Evolutionary conservation across 2,888 invertebrate species (phyloP), one percentile per base, ranked within the genome.

Genomic region (Trachelus troglodyta): DNA sequence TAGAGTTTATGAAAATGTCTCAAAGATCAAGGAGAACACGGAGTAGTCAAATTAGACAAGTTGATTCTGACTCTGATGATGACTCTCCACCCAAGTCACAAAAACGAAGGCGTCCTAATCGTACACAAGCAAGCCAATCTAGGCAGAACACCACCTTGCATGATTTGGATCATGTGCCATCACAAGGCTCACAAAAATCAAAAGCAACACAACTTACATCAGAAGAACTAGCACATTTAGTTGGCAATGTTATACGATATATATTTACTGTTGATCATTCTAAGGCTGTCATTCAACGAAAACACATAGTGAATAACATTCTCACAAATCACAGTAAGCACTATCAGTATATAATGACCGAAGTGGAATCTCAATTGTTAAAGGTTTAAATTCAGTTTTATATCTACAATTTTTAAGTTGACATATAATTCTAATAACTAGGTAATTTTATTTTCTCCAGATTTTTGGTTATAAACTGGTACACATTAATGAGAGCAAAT

Each of bases 381-480:
- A n/a, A 23, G 40, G 69, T 75, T 69, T 69, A 40, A 37, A 77
- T 71, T 74, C 15, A 15, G 15, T 34, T 56, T 56, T 56, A 56
- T 56, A 37, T 23, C 40, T 75, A 76, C 73, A 30, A n/a, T 68
- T 11, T 35, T 40, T 77, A 12, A 71, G 74, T 31, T 73, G 34
- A 34, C 31, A 11, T 40, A 23, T 75, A 37, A 73, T 69, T 73
- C 69, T 23, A 37, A 40, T 23, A 1, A 75, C 11, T 1, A n/a
- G 30, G 12, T 71, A 71, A 31, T 12, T 85, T 78, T 35, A 74
- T 78, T 76, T 35, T 75, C 12, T 56, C 73, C 83, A 94, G 94
- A 87, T 93, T 0, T 94, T 94, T 85, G 94, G 94, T 9, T 93
- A 92, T 81, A 91, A 92, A 77, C 80, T 94, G 11, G 86, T 93